Evolutionary conservation across 2,888 invertebrate genomes (phyloP).

Genomic region (Eremobia ochroleuca): DNA sequence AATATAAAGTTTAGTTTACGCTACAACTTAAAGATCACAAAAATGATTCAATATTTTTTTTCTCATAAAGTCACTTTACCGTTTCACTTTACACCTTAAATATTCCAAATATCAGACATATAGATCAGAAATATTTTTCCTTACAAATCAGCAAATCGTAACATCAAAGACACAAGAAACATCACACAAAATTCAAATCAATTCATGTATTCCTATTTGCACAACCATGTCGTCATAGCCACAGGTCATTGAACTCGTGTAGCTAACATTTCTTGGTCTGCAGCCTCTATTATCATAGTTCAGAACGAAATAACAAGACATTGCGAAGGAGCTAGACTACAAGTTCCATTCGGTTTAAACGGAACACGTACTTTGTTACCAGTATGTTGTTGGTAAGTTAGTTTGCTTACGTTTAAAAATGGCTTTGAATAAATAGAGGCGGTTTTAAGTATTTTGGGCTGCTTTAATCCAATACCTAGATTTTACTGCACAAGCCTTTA

Average conservation of each 20-base stretch:
- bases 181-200: constrained; percentile 3
- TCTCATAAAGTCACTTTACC: neutral
- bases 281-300: constrained; percentile 39
- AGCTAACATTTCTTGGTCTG: constrained; percentile 30
- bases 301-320: constrained; percentile 47
- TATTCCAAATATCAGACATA: neutral
- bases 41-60: neutral
- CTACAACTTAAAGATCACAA: neutral
- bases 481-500: neutral
- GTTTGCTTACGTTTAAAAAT: neutral
- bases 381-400: constrained; percentile 33
- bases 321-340: constrained; percentile 26
- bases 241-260: constrained; percentile 30
- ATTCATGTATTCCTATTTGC: constrained; percentile 11
- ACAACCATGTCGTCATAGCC: constrained; percentile 13
- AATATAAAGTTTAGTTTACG: neutral
- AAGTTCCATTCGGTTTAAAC: constrained; percentile 48
- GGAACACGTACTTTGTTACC: constrained; percentile 22
- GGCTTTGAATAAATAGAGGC: neutral
- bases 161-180: constrained; percentile 20
- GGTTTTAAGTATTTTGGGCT: neutral
- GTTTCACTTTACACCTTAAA: neutral
- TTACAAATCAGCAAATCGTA: neutral
- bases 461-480: neutral
- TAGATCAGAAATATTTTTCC: neutral